Conservation (phyloP, 2,113 vertebrate species). For the Zapornia atra region DNA sequence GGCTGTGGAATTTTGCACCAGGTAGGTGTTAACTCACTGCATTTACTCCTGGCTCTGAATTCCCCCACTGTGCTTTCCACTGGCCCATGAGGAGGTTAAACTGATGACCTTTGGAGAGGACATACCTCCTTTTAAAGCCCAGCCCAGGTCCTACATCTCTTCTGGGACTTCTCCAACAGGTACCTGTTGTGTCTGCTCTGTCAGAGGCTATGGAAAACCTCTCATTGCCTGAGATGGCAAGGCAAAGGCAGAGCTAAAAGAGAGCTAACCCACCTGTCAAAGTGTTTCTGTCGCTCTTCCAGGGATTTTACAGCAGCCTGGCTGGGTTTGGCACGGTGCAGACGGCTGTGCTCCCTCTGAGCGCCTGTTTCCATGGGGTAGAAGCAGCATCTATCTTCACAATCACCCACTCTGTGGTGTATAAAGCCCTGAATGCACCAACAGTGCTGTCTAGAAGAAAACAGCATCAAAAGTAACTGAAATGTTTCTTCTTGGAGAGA, state of each 20-base stretch:
- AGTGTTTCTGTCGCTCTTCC: slow-evolving; percentile 26
- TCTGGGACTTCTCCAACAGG: neutral
- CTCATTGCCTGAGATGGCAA: neutral
- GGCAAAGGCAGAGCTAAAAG: neutral
- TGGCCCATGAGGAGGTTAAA: neutral
- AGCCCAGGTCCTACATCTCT: neutral
- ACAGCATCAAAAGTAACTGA: neutral
- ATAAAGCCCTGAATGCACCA: neutral
- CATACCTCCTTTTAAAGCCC: neutral
- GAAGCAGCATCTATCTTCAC: neutral
- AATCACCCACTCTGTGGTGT: neutral
- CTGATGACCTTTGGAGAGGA: neutral
- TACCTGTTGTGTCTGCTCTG: neutral
- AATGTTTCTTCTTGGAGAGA: neutral
- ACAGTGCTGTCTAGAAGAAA: neutral
- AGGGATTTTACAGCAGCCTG: neutral
- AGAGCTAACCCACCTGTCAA: slow-evolving; percentile 54
- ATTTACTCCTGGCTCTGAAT: neutral
- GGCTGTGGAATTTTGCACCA: neutral
- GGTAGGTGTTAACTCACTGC: neutral
- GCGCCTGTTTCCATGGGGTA: neutral
- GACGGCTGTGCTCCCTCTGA: slow-evolving; percentile 29
- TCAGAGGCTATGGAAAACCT: neutral
- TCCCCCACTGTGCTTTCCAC: neutral
- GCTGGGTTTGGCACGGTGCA: neutral